Percentiles rank a stretch among this genome's conserved stretches.
Evolutionary conservation across 2,797 vertebrate species (phyloP).

Genomic region (Oceanodroma leucorhoa): DNA sequence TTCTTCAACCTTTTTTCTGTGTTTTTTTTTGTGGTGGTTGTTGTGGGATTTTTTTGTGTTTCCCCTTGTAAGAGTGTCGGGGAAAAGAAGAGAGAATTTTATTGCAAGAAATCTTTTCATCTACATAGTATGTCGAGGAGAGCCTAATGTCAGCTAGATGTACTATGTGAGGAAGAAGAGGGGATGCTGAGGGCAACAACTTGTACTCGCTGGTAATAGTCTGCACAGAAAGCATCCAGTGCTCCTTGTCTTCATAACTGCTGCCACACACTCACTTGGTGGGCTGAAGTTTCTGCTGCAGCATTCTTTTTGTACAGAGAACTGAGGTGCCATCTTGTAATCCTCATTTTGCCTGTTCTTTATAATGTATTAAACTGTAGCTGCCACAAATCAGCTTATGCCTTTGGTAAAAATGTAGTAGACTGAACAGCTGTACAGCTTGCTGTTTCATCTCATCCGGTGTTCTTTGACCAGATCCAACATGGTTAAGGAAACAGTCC

Average conservation of each 20-base stretch:
- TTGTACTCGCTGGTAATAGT: background rate
- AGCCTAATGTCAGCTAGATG: rapidly evolving
- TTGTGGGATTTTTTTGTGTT: background rate
- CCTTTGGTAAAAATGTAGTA: background rate
- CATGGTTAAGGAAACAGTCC: background rate
- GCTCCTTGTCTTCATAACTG: background rate
- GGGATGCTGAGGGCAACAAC: background rate
- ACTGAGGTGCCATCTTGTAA: background rate
- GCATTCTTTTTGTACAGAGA: background rate
- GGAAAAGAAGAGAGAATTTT: background rate
- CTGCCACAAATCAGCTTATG: background rate
- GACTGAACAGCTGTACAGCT: background rate
- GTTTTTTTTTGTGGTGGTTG: background rate
- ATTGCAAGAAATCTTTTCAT: background rate
- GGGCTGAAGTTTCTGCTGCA: background rate
- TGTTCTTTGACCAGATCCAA: background rate
- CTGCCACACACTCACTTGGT: background rate
- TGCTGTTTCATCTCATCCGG: background rate
- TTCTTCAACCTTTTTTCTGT: background rate
- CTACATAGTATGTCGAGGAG: background rate
- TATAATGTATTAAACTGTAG: background rate
- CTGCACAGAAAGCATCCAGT: background rate
- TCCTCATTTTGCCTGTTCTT: background rate
- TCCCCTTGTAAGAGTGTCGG: background rate
- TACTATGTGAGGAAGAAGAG: background rate